A percentile compares a stretch with the other conserved stretches of the same genome.
phyloP scores from a whole-genome alignment of 2,797 vertebrate genomes.

The Diceros bicornis region DNA sequence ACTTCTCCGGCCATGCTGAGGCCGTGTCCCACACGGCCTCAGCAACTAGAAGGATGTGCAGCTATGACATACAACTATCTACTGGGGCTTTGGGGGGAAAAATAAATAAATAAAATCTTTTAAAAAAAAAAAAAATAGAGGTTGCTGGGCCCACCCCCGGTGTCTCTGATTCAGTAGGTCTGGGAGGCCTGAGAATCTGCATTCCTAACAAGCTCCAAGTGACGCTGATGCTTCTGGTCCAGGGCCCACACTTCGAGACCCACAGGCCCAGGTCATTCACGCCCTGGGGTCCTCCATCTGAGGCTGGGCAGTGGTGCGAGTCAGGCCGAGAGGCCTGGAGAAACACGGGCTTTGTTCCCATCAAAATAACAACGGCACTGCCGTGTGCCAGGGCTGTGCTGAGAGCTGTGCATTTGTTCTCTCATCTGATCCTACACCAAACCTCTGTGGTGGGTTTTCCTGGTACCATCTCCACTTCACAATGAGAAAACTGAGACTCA shows the following conservation, averaged over 20 bases:
- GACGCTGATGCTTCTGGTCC: too few species aligned
- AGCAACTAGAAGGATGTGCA: too few species aligned
- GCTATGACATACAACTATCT: too few species aligned
- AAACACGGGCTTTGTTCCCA: neutral
- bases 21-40: too few species aligned
- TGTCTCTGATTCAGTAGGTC: neutral
- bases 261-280: too few species aligned
- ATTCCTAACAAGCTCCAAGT: neutral
- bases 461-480: neutral
- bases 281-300: neutral
- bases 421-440: neutral
- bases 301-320: neutral
- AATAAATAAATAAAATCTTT: too few species aligned
- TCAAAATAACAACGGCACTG: neutral
- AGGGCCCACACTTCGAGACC: neutral
- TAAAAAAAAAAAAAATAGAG: too few species aligned
- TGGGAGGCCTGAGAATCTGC: neutral
- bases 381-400: neutral
- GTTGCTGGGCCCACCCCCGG: neutral
- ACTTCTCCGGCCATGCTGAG: too few species aligned
- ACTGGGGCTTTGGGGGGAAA: too few species aligned
- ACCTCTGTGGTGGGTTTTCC: neutral
- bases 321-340: neutral
- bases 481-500: neutral
- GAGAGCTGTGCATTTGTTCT: accelerated